Percentiles rank a stretch among this genome's conserved stretches.
Evolutionary conservation across 2,113 vertebrate genomes (phyloP).

Genomic region (Taxidea taxus): DNA sequence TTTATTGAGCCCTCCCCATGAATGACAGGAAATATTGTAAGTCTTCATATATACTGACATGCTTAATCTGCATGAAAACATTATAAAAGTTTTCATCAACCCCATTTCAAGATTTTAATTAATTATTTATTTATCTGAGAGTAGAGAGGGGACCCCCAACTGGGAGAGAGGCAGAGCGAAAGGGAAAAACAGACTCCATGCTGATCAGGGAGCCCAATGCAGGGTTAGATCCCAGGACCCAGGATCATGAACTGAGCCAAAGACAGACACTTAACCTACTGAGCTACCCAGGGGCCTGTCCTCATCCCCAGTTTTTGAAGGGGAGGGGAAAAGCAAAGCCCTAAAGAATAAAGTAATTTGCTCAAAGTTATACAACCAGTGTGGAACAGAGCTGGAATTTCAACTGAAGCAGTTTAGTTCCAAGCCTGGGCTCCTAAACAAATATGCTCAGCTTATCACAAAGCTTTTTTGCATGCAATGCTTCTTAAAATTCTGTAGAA

Average conservation of each 20-base stretch:
- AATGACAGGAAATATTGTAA: neutral
- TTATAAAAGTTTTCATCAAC: neutral
- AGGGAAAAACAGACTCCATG: neutral
- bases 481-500: neutral
- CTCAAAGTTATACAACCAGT: neutral
- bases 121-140: neutral
- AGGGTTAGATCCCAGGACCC: neutral
- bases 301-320: neutral
- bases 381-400: neutral
- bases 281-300: neutral
- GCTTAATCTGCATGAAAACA: neutral
- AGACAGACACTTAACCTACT: neutral
- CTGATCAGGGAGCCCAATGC: neutral
- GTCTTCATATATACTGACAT: neutral
- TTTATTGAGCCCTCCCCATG: neutral
- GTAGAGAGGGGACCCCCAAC: too few species aligned
- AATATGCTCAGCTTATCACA: neutral
- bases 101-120: neutral
- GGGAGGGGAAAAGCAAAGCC: neutral
- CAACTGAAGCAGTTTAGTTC: neutral
- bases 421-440: neutral
- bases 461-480: neutral
- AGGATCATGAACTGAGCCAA: neutral
- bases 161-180: neutral
- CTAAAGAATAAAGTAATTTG: slow-evolving; percentile 21